Base-by-base conservation (phyloP, 2,888 invertebrate genomes). In the Mimas tiliae region DNA sequence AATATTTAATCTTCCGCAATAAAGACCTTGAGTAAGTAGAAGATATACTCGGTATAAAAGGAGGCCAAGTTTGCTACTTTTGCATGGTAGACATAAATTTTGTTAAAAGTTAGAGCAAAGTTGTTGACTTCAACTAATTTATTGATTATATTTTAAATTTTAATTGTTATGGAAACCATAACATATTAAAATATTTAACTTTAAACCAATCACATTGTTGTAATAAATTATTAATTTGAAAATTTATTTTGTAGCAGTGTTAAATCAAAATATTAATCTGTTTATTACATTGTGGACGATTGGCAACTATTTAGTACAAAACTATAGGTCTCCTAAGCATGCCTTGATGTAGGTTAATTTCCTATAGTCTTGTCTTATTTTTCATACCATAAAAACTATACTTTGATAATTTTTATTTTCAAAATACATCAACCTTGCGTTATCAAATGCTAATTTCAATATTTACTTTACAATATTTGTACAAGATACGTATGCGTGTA, bases 401-500 rank as follows among this genome's bases (percentile, higher is more conserved):
- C 38, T 55, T 38, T 12, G 16, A 11, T 19, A 38, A 16, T 14
- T 3, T 16, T 11, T 38, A 58, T 11, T 0, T 12, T 9, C 19
- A 38, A 38, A 9, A 52, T 14, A 34, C 38, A 16, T 19, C 58
- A 58, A 6, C 6, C 6, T 16, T 19, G 34, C 34, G 55, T 58
- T 58, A 58, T 58, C 58, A 58, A 42, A 58, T 58, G 58, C 16
- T 64, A 45, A 45, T 33, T 53, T 53, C 27, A 47, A 55, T 64
- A 55, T 64, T 47, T 47, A 19, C 45, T 33, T 7, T 47, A 55
- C 45, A 19, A 42, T 64, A n/a, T 64, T 64, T 64, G 52, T 14
- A 45, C 27, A 11, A 42, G 51, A 52, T 64, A 47, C 0, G 16
- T 42, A 21, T 45, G 27, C 11, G 12, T 6, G 6, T 58, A 58